A percentile compares a stretch with the other conserved stretches of the same genome.
phyloP scores from a whole-genome alignment of 2,797 vertebrate species.

The Rousettus madagascariensis region DNA sequence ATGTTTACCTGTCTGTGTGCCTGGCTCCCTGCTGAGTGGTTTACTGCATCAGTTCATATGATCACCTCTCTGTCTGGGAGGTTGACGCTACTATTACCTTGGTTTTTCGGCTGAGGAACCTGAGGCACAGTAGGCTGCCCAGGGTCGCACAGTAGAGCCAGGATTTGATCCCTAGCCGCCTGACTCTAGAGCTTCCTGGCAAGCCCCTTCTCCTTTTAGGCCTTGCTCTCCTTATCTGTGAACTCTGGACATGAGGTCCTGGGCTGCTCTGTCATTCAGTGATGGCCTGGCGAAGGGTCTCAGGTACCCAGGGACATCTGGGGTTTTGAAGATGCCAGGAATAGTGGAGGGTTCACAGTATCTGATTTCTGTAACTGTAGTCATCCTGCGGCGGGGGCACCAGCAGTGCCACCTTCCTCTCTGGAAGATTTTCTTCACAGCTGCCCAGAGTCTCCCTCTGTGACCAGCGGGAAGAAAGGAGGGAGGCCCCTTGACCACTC shows the following conservation, averaged over 20 bases:
- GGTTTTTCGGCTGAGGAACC: not conserved
- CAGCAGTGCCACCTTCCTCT: not conserved
- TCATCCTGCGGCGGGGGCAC: not conserved
- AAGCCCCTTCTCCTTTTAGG: not conserved
- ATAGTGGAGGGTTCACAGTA: not conserved
- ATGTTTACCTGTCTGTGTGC: not conserved
- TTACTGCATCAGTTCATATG: not conserved
- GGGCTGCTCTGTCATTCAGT: not conserved
- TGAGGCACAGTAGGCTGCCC: not conserved
- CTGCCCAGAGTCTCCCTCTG: not conserved
- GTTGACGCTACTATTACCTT: too few species aligned
- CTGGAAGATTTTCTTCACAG: not conserved
- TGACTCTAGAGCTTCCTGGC: not conserved
- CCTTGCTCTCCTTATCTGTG: not conserved
- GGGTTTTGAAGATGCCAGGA: not conserved
- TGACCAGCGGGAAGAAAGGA: not conserved
- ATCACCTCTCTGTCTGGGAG: not conserved
- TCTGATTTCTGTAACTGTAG: not conserved
- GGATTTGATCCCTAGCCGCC: not conserved
- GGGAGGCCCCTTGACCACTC: not conserved
- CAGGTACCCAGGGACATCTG: not conserved
- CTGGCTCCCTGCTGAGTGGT: fast-evolving
- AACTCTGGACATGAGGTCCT: not conserved
- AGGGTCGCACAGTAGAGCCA: not conserved
- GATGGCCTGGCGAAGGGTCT: not conserved